These are phyloP conservation scores for Perdita meconis DNA, from an alignment of 2,888 invertebrate genomes.

Conservation along the genomic window DNA sequence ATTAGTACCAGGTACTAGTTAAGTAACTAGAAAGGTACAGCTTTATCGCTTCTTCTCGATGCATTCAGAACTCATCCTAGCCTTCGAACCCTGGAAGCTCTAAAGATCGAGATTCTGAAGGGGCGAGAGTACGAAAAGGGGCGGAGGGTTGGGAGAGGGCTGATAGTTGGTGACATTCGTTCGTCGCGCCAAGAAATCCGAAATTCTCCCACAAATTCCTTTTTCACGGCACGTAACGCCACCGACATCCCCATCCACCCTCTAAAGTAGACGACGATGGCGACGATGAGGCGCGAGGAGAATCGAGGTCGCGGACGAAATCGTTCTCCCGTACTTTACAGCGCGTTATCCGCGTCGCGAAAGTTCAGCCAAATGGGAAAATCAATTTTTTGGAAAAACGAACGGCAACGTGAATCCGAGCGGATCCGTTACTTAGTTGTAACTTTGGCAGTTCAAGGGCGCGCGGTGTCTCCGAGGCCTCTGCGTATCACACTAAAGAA, in stretches of 20 bases:
- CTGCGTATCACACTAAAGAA: not conserved
- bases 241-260: slow-evolving; percentile 53
- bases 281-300: slow-evolving; percentile 62
- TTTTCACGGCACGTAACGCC: slow-evolving; percentile 70
- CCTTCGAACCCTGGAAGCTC: slow-evolving; percentile 33
- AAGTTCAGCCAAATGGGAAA: slow-evolving; percentile 47
- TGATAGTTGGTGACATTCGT: slow-evolving; percentile 61
- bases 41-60: not conserved
- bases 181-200: slow-evolving; percentile 69
- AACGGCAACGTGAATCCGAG: slow-evolving; percentile 37
- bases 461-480: not conserved
- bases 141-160: too few species aligned
- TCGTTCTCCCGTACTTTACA: slow-evolving; percentile 66
- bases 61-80: slow-evolving; percentile 22
- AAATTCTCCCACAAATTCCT: slow-evolving; percentile 68
- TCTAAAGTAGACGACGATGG: slow-evolving; percentile 54
- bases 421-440: slow-evolving; percentile 23
- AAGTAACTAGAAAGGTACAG: too few species aligned
- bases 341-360: slow-evolving; percentile 50
- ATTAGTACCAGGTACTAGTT: too few species aligned
- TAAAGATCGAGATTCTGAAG: slow-evolving; percentile 14
- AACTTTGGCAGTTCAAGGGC: slow-evolving; percentile 43
- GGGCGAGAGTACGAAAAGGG: slow-evolving; percentile 9
- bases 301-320: slow-evolving; percentile 67
- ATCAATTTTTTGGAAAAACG: slow-evolving; percentile 40